Percentiles rank a stretch among this genome's conserved stretches.
phyloP scores from a whole-genome alignment of 2,113 vertebrate genomes.

The Psilopogon haemacephalus region DNA sequence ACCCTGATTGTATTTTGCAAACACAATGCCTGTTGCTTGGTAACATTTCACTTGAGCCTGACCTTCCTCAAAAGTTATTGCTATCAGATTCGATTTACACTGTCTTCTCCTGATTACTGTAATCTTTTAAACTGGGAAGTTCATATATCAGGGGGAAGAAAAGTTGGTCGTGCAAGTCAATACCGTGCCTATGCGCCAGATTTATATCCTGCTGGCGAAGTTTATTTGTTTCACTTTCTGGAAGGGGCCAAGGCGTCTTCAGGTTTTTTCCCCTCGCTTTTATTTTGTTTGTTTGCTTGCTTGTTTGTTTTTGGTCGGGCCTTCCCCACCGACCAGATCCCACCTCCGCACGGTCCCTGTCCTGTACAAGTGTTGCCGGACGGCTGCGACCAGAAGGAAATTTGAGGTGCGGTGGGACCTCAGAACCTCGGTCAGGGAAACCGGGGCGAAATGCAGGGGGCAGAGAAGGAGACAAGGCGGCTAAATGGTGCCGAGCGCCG shows the following conservation, averaged over 20 bases:
- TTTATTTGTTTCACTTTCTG: constrained; percentile 10
- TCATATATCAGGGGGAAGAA: constrained; percentile 74
- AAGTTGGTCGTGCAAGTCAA: constrained; percentile 64
- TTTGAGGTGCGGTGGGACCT: no score
- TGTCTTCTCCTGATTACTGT: constrained; percentile 85
- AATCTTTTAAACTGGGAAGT: constrained; percentile 80
- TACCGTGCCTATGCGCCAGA: constrained; percentile 54
- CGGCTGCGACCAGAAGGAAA: not conserved
- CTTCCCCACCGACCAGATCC: not conserved
- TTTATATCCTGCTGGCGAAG: constrained; percentile 52
- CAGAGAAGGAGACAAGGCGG: no score
- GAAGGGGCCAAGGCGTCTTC: not conserved
- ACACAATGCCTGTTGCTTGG: constrained; percentile 85
- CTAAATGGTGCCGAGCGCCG: not conserved
- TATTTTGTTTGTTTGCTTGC: no score
- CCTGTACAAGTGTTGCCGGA: accelerated
- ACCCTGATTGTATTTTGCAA: constrained; percentile 81
- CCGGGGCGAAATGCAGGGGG: accelerated
- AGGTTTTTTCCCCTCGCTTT: not conserved
- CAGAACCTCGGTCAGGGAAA: not conserved
- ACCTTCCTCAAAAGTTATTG: constrained; percentile 85
- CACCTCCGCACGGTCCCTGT: not conserved
- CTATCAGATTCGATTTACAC: constrained; percentile 83
- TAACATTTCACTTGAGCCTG: constrained; percentile 87
- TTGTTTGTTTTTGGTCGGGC: no score